Base-by-base conservation (phyloP, 1,140 invertebrate species). In the Pemphigus obesinymphae region DNA sequence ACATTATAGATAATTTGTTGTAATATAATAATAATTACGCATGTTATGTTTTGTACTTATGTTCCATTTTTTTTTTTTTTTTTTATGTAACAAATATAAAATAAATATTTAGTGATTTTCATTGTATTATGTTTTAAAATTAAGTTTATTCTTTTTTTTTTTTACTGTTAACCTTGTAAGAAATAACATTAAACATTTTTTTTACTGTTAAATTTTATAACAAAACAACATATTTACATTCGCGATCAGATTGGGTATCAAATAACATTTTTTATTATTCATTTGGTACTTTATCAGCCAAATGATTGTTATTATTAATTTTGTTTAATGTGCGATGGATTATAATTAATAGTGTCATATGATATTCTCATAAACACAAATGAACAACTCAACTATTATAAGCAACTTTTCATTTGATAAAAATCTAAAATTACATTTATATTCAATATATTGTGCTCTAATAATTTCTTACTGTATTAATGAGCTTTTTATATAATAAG, bases 121-220 rank as follows among this genome's bases (percentile, higher is more conserved):
- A 43, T 68, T 68, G n/a, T 70, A 23, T 66, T 26, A 43, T 45
- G 23, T 70, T 66, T 8, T 26, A 26, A 70, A 70, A 70, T 70
- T 70, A 70, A 70, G 68, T 45, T 70, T 70, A 40, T 70, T 40
- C 20, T 66, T 66, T 66, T n/a, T n/a, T n/a, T 70, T 45, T 45
- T 70, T 15, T 43, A n/a, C 40, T 70, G 68, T 70, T 70, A 26
- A 70, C 45, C 15, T 23, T 68, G 8, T 43, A 23, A 66, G n/a
- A 31, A n/a, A 2, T 70, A 23, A 20, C 29, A 40, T 70, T 70
- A 26, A 29, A 10, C 10, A 11, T 3, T 45, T 17, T 70, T 45
- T 70, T 45, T 26, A 45, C 43, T 70, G 66, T 70, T 70, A 43
- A 70, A 26, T 23, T 7, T n/a, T 31, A 20, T 68, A 68, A 66